phyloP scores from a whole-genome alignment of 2,797 vertebrate species.

The Petrocephalus schoutedeni region DNA sequence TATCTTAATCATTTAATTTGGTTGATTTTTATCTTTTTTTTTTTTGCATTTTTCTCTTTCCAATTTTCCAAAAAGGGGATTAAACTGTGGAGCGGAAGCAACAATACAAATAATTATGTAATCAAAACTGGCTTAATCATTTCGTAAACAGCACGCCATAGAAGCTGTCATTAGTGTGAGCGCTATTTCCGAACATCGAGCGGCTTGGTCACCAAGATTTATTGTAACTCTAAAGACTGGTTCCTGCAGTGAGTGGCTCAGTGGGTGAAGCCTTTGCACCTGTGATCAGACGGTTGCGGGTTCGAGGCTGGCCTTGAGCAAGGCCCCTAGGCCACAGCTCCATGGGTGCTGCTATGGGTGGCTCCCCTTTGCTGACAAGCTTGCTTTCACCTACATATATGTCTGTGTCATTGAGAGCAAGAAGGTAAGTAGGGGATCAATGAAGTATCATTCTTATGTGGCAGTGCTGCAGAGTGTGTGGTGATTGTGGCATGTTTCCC shows the following conservation, averaged over 20 bases:
- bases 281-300: too few relatives aligned
- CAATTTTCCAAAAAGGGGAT: neutral
- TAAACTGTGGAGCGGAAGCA: neutral
- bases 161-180: neutral
- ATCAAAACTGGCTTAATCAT: neutral
- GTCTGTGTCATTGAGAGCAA: too few relatives aligned
- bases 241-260: neutral
- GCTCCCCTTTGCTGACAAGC: too few relatives aligned
- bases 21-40: neutral
- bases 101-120: neutral
- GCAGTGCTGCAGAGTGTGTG: neutral
- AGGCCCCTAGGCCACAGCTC: too few relatives aligned
- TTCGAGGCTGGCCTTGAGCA: too few relatives aligned
- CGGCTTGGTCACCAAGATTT: neutral
- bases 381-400: too few relatives aligned
- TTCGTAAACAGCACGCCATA: neutral
- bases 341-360: too few relatives aligned
- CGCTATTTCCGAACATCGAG: neutral
- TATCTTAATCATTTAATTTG: neutral
- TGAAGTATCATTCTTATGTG: neutral
- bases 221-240: neutral
- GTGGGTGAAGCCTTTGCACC: too few relatives aligned
- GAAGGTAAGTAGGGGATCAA: too few relatives aligned
- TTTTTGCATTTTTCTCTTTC: neutral
- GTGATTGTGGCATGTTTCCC: neutral